Evolutionary conservation across 1,140 invertebrate genomes (phyloP).

Genomic region (Eumaeus atala): DNA sequence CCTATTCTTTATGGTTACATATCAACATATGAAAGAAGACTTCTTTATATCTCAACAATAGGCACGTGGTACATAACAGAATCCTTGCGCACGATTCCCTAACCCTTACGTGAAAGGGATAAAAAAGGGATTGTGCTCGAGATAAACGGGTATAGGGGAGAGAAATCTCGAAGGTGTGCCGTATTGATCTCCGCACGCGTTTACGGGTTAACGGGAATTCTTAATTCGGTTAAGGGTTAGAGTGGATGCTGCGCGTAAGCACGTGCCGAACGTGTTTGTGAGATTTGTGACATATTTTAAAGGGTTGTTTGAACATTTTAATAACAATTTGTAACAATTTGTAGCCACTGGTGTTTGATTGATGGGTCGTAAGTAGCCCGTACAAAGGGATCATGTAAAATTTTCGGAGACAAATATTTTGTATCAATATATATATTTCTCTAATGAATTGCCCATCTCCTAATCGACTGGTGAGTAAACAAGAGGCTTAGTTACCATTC

Average conservation of each 20-base stretch:
- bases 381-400: neutral
- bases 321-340: neutral
- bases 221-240: constrained; percentile 31
- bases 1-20: too few relatives aligned
- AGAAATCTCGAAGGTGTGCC: constrained; percentile 39
- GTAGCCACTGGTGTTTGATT: neutral
- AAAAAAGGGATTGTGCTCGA: constrained; percentile 51
- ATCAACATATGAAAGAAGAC: too few relatives aligned
- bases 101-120: constrained; percentile 47
- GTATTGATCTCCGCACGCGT: constrained; percentile 60
- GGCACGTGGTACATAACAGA: constrained; percentile 62
- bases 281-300: neutral
- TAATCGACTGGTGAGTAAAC: too few relatives aligned
- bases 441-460: neutral
- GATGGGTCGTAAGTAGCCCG: too few relatives aligned
- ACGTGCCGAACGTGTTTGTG: constrained; percentile 27
- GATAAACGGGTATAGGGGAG: constrained; percentile 46
- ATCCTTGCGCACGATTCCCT: constrained; percentile 66
- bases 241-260: constrained; percentile 49
- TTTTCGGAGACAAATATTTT: neutral
- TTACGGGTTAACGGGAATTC: constrained; percentile 45
- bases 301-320: neutral
- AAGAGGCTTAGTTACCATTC: too few relatives aligned
- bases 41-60: constrained; percentile 50
- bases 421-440: neutral